phyloP scores from a whole-genome alignment of 1,140 invertebrate genomes.

The Pseudomyrmex concolor region DNA sequence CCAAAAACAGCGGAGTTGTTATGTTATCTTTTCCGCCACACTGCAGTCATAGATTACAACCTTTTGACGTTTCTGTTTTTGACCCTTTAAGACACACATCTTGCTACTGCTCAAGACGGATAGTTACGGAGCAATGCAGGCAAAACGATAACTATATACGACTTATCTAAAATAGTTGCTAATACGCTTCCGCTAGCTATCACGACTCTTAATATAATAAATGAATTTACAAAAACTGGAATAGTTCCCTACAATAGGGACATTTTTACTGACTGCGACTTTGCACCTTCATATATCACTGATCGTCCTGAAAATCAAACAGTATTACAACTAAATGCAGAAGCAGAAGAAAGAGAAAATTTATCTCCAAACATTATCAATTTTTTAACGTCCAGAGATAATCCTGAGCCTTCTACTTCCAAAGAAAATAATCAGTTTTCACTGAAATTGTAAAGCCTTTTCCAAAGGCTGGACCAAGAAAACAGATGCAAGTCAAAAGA shows the following conservation, averaged over 20 bases:
- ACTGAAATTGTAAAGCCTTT: background rate
- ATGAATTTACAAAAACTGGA: background rate
- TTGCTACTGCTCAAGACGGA: slow-evolving; percentile 73
- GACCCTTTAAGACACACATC: slow-evolving; percentile 80
- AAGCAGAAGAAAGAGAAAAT: background rate
- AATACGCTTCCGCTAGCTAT: slow-evolving; percentile 64
- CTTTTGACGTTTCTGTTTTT: slow-evolving; percentile 70
- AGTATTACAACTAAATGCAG: background rate
- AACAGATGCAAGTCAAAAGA: background rate
- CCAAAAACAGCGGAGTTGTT: background rate
- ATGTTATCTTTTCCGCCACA: background rate
- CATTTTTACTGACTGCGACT: background rate
- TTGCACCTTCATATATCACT: background rate
- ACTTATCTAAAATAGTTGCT: slow-evolving; percentile 80
- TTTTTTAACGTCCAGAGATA: background rate
- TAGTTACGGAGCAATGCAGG: slow-evolving; percentile 81
- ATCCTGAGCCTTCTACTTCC: background rate
- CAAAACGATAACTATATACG: slow-evolving; percentile 84
- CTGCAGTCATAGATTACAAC: background rate
- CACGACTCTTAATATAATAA: background rate
- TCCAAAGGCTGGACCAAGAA: background rate
- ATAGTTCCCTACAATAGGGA: background rate
- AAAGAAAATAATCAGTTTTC: background rate
- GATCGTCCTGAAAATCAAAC: background rate
- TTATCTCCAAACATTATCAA: background rate